phyloP scores from a whole-genome alignment of 2,113 vertebrate genomes.

The Phycodurus eques region DNA sequence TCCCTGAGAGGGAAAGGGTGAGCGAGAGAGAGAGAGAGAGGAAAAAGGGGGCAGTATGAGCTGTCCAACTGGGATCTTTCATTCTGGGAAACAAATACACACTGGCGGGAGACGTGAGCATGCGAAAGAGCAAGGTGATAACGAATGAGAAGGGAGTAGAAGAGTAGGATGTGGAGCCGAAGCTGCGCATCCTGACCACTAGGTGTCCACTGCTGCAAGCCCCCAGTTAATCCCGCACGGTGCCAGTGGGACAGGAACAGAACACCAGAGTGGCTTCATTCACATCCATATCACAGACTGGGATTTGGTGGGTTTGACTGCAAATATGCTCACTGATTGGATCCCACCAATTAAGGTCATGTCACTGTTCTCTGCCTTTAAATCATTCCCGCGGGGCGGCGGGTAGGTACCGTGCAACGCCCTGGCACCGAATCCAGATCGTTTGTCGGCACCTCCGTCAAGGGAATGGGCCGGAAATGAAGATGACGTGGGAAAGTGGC shows the following conservation, averaged over 20 bases:
- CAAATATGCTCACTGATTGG: background rate
- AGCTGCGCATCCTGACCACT: constrained; percentile 61
- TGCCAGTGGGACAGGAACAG: constrained; percentile 16
- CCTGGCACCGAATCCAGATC: too few species aligned
- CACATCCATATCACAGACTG: background rate
- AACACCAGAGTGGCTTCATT: constrained; percentile 20
- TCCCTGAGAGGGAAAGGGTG: constrained; percentile 49
- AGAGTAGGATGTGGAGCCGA: background rate
- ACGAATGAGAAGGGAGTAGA: constrained; percentile 12
- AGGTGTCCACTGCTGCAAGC: constrained; percentile 61
- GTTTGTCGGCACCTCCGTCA: too few species aligned
- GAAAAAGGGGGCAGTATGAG: constrained; percentile 57
- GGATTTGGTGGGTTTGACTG: background rate
- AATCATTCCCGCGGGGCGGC: too few species aligned
- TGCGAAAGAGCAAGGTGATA: constrained; percentile 5
- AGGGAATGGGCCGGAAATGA: background rate
- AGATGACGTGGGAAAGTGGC: background rate
- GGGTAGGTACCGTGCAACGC: too few species aligned
- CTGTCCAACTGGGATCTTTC: constrained; percentile 70
- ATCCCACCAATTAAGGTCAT: too few species aligned
- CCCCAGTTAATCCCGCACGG: constrained; percentile 28
- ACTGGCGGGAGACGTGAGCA: constrained; percentile 14
- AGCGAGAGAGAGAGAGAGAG: constrained; percentile 33
- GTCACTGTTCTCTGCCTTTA: too few species aligned
- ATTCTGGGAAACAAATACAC: constrained; percentile 46